These are phyloP conservation scores for Ligdia adustata DNA, from an alignment of 2,888 invertebrate genomes.

Conservation along the genomic window DNA sequence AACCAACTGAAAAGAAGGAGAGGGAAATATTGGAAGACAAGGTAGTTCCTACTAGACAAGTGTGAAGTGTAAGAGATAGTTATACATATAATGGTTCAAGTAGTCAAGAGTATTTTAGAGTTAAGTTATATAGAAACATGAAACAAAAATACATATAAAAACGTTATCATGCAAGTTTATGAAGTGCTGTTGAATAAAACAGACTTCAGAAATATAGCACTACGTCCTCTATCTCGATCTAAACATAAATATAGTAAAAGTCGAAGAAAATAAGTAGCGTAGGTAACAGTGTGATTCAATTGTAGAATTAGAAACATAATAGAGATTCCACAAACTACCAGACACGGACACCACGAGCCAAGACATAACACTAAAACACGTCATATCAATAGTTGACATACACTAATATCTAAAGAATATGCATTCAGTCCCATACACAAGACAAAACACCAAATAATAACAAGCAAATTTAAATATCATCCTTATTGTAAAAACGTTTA, in stretches of 20 bases:
- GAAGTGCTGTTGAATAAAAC: constrained; percentile 16
- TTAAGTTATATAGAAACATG: constrained; percentile 4
- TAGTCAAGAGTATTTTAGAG: constrained; percentile 9
- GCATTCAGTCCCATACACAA: constrained; percentile 58
- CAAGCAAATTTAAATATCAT: constrained; percentile 83
- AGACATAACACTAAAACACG: constrained; percentile 51
- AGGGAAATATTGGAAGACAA: constrained; percentile 53
- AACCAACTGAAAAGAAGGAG: constrained; percentile 34
- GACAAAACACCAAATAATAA: constrained; percentile 59
- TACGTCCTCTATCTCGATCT: constrained; percentile 8
- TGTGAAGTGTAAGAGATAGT: constrained; percentile 36
- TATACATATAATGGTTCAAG: constrained; percentile 1
- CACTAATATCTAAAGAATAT: constrained; percentile 48
- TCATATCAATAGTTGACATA: constrained; percentile 46
- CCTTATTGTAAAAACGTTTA: constrained; percentile 63
- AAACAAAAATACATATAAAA: background rate
- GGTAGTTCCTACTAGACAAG: constrained; percentile 22
- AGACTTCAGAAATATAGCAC: constrained; percentile 9
- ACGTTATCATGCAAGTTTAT: constrained; percentile 14
- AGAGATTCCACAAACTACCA: constrained; percentile 33
- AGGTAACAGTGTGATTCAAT: constrained; percentile 25
- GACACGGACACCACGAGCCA: constrained; percentile 44
- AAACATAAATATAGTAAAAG: constrained; percentile 7
- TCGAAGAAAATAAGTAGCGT: constrained; percentile 21
- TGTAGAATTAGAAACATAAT: constrained; percentile 35